Conservation (phyloP, 2,113 vertebrate genomes). For the Raja brachyura region DNA sequence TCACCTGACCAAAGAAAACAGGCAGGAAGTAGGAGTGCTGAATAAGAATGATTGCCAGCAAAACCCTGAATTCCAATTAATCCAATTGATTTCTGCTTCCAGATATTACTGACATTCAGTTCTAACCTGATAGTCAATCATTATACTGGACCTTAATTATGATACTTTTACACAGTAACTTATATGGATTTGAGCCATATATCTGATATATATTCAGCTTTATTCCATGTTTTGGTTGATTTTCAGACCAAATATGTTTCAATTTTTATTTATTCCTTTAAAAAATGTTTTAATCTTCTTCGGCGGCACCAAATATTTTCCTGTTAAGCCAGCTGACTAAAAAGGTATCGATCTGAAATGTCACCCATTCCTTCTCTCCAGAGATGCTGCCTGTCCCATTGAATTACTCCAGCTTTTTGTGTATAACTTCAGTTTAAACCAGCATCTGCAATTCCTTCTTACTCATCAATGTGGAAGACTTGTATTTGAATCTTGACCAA, state of each 20-base stretch:
- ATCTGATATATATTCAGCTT: background rate
- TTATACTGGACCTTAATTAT: background rate
- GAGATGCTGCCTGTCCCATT: no score
- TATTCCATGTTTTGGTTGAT: background rate
- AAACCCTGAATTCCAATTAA: background rate
- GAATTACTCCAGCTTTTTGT: no score
- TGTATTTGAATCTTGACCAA: background rate
- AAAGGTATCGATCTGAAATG: no score
- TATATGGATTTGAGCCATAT: background rate
- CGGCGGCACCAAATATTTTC: background rate
- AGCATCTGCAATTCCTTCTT: no score
- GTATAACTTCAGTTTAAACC: no score
- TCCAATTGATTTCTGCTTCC: background rate
- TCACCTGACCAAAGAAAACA: background rate
- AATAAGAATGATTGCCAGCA: slow-evolving; percentile 12
- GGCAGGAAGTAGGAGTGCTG: background rate
- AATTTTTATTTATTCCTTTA: background rate
- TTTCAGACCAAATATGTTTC: background rate
- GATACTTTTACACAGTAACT: background rate
- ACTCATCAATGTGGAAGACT: background rate
- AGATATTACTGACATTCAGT: background rate
- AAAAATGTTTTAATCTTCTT: background rate
- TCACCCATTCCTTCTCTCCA: no score
- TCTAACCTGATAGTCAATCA: background rate
- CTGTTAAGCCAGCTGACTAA: background rate